Percentiles rank a stretch among this genome's conserved stretches.
Evolutionary conservation across 2,797 vertebrate species (phyloP).

Genomic region (Phyllotis vaccarum): DNA sequence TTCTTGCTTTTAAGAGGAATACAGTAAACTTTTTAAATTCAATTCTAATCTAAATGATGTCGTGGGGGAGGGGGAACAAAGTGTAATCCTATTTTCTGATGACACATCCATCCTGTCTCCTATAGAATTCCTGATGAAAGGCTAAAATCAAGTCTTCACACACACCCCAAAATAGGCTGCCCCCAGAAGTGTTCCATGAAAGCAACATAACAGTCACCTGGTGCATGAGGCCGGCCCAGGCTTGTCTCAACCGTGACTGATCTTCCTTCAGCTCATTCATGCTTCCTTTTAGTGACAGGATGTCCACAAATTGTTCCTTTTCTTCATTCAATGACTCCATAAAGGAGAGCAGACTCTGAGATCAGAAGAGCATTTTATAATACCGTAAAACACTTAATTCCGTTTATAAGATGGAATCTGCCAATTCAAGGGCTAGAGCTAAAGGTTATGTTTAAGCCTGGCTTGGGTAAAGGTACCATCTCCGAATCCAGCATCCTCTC

Average conservation of each 20-base stretch:
- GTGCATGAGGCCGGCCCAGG: conserved; percentile 90
- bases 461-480: neutral
- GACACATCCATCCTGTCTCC: neutral
- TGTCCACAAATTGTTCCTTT: conserved; percentile 90
- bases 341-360: conserved; percentile 92
- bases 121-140: neutral
- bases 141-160: neutral
- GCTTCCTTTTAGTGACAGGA: conserved; percentile 89
- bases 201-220: conserved; percentile 86
- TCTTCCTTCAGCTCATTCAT: conserved; percentile 86
- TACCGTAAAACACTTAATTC: neutral
- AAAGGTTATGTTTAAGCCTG: neutral
- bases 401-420: neutral
- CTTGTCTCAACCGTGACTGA: conserved; percentile 88
- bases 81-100: neutral
- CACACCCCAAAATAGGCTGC: neutral
- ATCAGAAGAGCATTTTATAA: conserved; percentile 74
- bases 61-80: neutral
- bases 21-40: neutral
- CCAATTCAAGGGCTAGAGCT: neutral
- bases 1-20: neutral
- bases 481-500: neutral
- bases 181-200: neutral
- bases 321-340: conserved; percentile 93
- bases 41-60: neutral